Base-by-base conservation (phyloP, 1,140 invertebrate species). In the Oppia nitens region DNA sequence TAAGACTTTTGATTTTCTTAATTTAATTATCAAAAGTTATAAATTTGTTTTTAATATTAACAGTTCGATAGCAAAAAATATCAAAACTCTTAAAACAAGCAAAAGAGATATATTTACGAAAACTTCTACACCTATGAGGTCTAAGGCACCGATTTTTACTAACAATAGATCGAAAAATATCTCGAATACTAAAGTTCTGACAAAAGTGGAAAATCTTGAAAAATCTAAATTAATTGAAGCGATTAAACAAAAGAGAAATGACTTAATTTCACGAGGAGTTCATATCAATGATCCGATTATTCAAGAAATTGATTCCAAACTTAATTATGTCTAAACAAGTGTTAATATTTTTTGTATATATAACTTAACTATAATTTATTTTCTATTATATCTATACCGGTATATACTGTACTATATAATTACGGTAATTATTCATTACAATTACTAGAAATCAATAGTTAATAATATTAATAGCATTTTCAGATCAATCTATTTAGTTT, bases 271-370 rank as follows among this genome's bases (percentile, higher is more conserved):
- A 47, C 32, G 24, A 20, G 58, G 58, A 12, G 20, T 59, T 23
- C 24, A 24, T 21, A 20, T 21, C 11, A 55, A 59, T 28, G 53
- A 59, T 55, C 58, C 58, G 28, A 11, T 59, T 2, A 59, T 59
- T 47, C 47, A 23, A 27, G 58, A 59, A 32, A 59, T 59, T 55
- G 50, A 59, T 55, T 11, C 14, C 2, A 54, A 47, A 1, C 23
- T 40, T 9, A 40, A 40, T n/a, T n/a, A n/a, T n/a, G n/a, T n/a
- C n/a, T n/a, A n/a, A n/a, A n/a, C n/a, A n/a, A n/a, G n/a, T n/a
- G n/a, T n/a, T n/a, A n/a, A n/a, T n/a, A n/a, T n/a, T n/a, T n/a
- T n/a, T n/a, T n/a, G n/a, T n/a, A n/a, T n/a, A n/a, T n/a, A n/a
- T n/a, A n/a, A n/a, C n/a, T n/a, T n/a, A n/a, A n/a, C n/a, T n/a